Base-by-base conservation (phyloP, 2,888 invertebrate species). In the Caenorhabditis sulstoni region DNA sequence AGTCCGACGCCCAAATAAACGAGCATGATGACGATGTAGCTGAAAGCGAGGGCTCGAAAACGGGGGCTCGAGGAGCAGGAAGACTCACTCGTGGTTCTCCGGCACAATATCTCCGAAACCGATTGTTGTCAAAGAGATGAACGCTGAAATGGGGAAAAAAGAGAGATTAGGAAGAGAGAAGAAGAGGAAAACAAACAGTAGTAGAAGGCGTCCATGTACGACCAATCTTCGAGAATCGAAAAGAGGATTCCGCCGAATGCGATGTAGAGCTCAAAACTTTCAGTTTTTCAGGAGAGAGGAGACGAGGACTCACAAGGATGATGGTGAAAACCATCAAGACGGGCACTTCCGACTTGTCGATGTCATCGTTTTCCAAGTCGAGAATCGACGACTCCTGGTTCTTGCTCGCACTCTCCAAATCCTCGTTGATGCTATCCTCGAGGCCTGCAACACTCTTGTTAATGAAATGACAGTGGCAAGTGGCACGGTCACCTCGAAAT, bases 201-300 rank as follows among this genome's bases (percentile, higher is more conserved):
- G 85, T 92, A 92, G 81, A 92, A 91, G n/a, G 92, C 91, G 85
- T 92, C 92, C 80, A 92, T 88, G 81, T 91, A 92, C 74, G 91
- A 91, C 92, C 92, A 92, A 8, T 89, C 88, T 39, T 92, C 92
- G 39, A 91, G 81, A 7, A 87, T 74, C 20, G 87, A 85, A 78
- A 92, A 91, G 20, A 91, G 81, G 12, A 90, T 78, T 4, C 91
- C 91, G 12, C 91, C 92, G 20, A 91, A 83, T 20, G 91, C 90
- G 52, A 91, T 87, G 86, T 91, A 92, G 14, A 87, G 70, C 88
- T 87, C 79, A 49, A 86, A 16, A 14, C 3, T n/a, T n/a, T n/a
- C n/a, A n/a, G n/a, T n/a, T n/a, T n/a, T n/a, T n/a, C n/a, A n/a
- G n/a, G n/a, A n/a, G n/a, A n/a, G n/a, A n/a, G n/a, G n/a, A n/a